Percentiles rank a stretch among this genome's conserved stretches.
phyloP scores from a whole-genome alignment of 2,888 invertebrate species.

The Scaeva pyrastri region DNA sequence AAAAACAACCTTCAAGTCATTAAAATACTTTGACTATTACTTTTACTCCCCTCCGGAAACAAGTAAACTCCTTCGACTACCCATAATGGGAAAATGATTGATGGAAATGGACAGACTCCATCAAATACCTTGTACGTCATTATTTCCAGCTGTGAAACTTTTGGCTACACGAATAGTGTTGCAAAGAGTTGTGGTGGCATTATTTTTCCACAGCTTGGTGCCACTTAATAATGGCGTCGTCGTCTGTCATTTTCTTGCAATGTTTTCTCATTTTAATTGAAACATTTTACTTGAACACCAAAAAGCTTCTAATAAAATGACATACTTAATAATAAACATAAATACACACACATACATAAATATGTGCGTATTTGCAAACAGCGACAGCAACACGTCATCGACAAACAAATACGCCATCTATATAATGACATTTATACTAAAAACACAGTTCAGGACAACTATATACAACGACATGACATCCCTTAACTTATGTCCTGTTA shows the following conservation, averaged over 20 bases:
- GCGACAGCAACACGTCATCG: conserved; percentile 14
- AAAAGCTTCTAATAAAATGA: conserved; percentile 59
- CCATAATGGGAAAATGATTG: too few species aligned
- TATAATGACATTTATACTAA: conserved; percentile 6
- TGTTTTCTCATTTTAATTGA: conserved; percentile 39
- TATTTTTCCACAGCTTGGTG: conserved; percentile 10
- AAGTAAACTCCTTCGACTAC: too few species aligned
- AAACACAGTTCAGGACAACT: background rate
- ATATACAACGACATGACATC: background rate
- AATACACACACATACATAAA: too few species aligned
- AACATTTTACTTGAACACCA: conserved; percentile 53
- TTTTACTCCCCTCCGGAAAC: too few species aligned
- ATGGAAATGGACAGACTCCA: too few species aligned
- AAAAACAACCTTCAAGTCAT: too few species aligned
- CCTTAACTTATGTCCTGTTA: background rate
- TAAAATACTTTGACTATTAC: too few species aligned
- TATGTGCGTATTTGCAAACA: background rate
- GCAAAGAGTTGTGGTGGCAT: background rate
- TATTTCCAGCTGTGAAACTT: background rate
- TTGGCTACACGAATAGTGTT: background rate
- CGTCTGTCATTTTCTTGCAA: background rate
- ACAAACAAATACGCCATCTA: conserved; percentile 1
- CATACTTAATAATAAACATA: conserved; percentile 18
- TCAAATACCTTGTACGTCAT: background rate
- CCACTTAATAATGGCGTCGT: conserved; percentile 52